Evolutionary conservation across 2,888 invertebrate genomes (phyloP).

Genomic region (Scaptomyza flava): DNA sequence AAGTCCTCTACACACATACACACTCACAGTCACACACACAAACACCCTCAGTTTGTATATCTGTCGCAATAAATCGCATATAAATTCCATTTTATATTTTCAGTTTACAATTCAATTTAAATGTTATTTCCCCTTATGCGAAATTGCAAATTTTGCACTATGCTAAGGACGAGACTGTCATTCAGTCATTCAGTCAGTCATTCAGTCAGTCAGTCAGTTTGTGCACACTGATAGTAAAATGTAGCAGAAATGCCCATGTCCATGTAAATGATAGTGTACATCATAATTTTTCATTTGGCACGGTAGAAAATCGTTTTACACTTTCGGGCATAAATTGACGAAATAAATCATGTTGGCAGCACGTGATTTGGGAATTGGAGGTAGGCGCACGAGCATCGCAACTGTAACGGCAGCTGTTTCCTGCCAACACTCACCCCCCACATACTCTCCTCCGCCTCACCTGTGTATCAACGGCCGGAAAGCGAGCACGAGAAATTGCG

Average conservation of each 20-base stretch:
- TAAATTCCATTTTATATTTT: constrained; percentile 46
- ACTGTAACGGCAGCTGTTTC: constrained; percentile 9
- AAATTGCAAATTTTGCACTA: constrained; percentile 59
- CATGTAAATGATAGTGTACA: constrained; percentile 51
- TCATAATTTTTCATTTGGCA: constrained; percentile 66
- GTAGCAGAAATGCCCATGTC: constrained; percentile 36
- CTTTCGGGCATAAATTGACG: constrained; percentile 68
- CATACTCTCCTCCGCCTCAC: neutral
- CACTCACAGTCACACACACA: neutral
- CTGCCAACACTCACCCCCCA: constrained; percentile 2
- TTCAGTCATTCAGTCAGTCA: constrained; percentile 1
- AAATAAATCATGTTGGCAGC: constrained; percentile 79
- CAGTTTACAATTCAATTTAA: constrained; percentile 75
- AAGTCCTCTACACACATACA: neutral
- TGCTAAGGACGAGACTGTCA: constrained; percentile 9
- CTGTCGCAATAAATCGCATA: constrained; percentile 26
- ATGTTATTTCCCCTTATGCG: constrained; percentile 67
- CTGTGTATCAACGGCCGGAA: constrained; percentile 16
- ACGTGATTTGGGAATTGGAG: constrained; percentile 61
- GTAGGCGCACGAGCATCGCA: constrained; percentile 1
- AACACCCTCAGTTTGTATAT: neutral
- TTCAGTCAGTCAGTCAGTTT: neutral
- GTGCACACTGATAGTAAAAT: constrained; percentile 21
- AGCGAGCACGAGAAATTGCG: constrained; percentile 26
- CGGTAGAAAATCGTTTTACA: constrained; percentile 60